Evolutionary conservation across 92 coral and sea anemone genomes (phyloP), one percentile per base, ranked within the genome.

Genomic region (Micromussa lordhowensis): DNA sequence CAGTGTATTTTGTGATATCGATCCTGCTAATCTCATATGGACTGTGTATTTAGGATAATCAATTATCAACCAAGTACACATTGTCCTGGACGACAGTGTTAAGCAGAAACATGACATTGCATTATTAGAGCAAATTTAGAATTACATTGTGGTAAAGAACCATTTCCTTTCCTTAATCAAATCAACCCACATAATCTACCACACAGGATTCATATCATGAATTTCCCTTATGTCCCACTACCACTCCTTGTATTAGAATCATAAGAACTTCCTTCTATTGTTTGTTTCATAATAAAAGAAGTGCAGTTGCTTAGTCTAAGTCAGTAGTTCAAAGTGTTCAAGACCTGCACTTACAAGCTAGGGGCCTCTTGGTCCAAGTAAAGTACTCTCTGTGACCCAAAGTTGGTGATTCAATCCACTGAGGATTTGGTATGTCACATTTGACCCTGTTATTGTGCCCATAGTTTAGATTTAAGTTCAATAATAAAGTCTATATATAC

Each of bases 71-170:
- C 40, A 29, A 53, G 83, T 77, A 68, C 49, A 79, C 73, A 75
- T 69, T 40, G 92, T 92, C 86, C 89, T 82, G 89, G 92, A 88
- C 92, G 94, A 91, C 92, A n/a, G n/a, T n/a, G n/a, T n/a, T n/a
- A n/a, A n/a, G n/a, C n/a, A n/a, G n/a, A n/a, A n/a, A n/a, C n/a
- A n/a, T n/a, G n/a, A n/a, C n/a, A n/a, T n/a, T n/a, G n/a, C n/a
- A n/a, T n/a, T n/a, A n/a, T n/a, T n/a, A n/a, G n/a, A n/a, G n/a
- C n/a, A n/a, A n/a, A n/a, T n/a, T n/a, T n/a, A n/a, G n/a, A n/a
- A n/a, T n/a, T n/a, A n/a, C n/a, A n/a, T n/a, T n/a, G n/a, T n/a
- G n/a, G n/a, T n/a, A n/a, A n/a, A n/a, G n/a, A n/a, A n/a, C n/a
- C n/a, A n/a, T n/a, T n/a, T n/a, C n/a, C n/a, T n/a, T n/a, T n/a